These are phyloP conservation scores for Trochalopteron elliotii DNA, from an alignment of 2,113 vertebrate genomes.

Conservation along the genomic window DNA sequence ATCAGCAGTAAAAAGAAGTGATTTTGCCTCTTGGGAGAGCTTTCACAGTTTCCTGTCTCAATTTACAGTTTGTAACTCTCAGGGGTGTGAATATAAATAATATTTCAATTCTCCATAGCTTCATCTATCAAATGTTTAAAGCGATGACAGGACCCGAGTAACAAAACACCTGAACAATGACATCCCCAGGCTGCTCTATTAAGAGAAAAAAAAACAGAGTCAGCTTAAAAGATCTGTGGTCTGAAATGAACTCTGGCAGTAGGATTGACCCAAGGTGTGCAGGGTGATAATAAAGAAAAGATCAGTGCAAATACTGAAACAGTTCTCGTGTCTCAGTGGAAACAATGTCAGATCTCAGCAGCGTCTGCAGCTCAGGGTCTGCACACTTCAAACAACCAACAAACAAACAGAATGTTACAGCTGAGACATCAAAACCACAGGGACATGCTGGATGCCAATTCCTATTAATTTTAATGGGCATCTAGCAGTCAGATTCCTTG, in stretches of 20 bases:
- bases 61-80: slow-evolving; percentile 36
- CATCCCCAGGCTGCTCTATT: background rate
- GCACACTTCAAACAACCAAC: background rate
- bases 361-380: background rate
- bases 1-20: slow-evolving; percentile 61
- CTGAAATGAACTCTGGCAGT: background rate
- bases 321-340: background rate
- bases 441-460: background rate
- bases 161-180: background rate
- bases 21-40: slow-evolving; percentile 52
- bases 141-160: background rate
- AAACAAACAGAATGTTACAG: slow-evolving; percentile 9
- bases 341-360: background rate
- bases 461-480: slow-evolving; percentile 38
- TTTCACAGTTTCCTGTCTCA: slow-evolving; percentile 42
- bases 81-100: background rate
- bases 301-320: background rate
- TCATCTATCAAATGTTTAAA: slow-evolving; percentile 34
- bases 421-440: slow-evolving; percentile 12
- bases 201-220: background rate
- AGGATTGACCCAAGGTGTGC: background rate
- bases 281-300: background rate
- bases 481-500: background rate
- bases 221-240: background rate
- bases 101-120: background rate